Percentiles rank a stretch among this genome's conserved stretches.
Evolutionary conservation across 92 coral and sea anemone genomes (phyloP).

Genomic region (Umimayanthus chanpuru): DNA sequence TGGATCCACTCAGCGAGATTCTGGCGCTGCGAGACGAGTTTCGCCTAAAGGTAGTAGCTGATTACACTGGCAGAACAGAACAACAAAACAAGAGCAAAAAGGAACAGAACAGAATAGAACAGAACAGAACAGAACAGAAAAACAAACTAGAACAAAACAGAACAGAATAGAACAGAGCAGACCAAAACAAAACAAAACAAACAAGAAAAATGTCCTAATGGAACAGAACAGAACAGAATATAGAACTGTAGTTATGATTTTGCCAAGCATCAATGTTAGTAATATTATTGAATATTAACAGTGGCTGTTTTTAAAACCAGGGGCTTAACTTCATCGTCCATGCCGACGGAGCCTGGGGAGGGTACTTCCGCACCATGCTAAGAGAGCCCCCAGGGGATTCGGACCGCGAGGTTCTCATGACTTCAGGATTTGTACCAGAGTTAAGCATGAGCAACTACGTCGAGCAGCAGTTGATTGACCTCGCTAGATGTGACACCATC

Average conservation of each 20-base stretch:
- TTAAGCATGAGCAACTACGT: conserved; percentile 49
- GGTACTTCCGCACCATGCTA: conserved; percentile 85
- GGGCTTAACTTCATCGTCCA: conserved; percentile 81
- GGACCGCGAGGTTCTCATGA: neutral
- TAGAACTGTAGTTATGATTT: neutral
- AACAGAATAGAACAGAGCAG: too few species aligned
- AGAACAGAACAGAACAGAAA: too few species aligned
- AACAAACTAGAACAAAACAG: too few species aligned
- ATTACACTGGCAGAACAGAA: neutral
- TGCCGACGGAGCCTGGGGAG: conserved; percentile 96
- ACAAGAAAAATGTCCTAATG: too few species aligned
- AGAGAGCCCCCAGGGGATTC: neutral
- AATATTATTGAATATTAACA: neutral
- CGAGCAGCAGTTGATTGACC: conserved; percentile 50
- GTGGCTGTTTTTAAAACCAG: conserved; percentile 31
- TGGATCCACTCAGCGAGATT: conserved; percentile 82
- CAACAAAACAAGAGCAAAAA: too few species aligned
- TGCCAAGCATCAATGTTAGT: too few species aligned
- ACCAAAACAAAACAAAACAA: too few species aligned
- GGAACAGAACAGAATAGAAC: too few species aligned
- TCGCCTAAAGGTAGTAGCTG: conserved; percentile 59
- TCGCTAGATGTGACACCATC: conserved; percentile 63
- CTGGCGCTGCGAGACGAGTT: conserved; percentile 67
- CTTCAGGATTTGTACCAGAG: conserved; percentile 60
- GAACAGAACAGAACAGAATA: too few species aligned